phyloP scores from a whole-genome alignment of 1,140 invertebrate species.

The Lepidurus apus region DNA sequence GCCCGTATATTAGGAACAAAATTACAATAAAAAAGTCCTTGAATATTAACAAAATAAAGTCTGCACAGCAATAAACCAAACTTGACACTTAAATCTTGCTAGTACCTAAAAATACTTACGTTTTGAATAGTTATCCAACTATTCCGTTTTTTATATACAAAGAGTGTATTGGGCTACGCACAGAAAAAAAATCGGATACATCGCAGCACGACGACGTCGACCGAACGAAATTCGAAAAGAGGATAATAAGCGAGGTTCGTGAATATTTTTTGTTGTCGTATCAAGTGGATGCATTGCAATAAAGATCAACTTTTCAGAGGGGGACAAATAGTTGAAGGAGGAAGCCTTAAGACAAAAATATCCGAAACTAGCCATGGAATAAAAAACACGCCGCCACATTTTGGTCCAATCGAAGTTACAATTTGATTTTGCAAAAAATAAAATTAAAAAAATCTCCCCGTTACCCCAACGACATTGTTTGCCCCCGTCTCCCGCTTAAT shows the following conservation, averaged over 20 bases:
- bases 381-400: background rate
- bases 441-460: background rate
- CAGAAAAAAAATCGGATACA: slow-evolving; percentile 19
- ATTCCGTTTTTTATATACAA: background rate
- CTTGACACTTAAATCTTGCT: no score
- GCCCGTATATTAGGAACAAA: no score
- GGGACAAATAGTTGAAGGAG: background rate
- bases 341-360: slow-evolving; percentile 9
- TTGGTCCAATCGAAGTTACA: background rate
- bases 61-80: no score
- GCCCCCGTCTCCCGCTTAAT: background rate
- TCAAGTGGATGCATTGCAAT: background rate
- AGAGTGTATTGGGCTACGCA: slow-evolving; percentile 17
- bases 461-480: background rate
- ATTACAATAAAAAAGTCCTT: no score
- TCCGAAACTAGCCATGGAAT: background rate
- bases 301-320: background rate
- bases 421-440: background rate
- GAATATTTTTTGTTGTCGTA: background rate
- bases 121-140: background rate
- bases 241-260: background rate
- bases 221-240: slow-evolving; percentile 1
- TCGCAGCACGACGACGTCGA: slow-evolving; percentile 13
- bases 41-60: no score
- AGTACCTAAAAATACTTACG: no score